Evolutionary conservation across 2,113 vertebrate species (phyloP).

Genomic region (Triplophysa tibetana): DNA sequence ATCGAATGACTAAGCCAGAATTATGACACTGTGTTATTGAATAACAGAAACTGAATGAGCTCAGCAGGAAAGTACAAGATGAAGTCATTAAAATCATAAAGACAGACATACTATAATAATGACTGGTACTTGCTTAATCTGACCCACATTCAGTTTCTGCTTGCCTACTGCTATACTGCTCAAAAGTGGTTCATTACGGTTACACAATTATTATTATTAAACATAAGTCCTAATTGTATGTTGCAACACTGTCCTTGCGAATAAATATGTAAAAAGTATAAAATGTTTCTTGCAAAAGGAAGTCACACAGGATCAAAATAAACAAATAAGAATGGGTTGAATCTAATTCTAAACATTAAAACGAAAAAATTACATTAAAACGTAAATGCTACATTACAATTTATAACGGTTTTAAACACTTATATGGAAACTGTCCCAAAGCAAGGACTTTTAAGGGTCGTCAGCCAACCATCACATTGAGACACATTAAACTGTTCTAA

Average conservation of each 20-base stretch:
- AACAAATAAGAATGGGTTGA: not conserved
- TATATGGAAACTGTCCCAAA: too few relatives aligned
- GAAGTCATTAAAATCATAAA: conserved; percentile 9
- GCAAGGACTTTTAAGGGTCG: too few relatives aligned
- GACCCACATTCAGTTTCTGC: not conserved
- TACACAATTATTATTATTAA: not conserved
- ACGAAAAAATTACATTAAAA: too few relatives aligned
- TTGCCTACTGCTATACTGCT: not conserved
- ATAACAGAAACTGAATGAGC: conserved; percentile 16
- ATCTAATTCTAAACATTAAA: too few relatives aligned
- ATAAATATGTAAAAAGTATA: not conserved
- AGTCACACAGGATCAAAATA: not conserved
- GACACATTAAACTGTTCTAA: conserved; percentile 31
- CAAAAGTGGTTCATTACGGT: not conserved
- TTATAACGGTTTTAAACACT: too few relatives aligned
- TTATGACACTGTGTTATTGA: not conserved
- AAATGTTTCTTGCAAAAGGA: not conserved
- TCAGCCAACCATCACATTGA: too few relatives aligned
- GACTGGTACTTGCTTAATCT: not conserved
- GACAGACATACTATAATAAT: conserved; percentile 1
- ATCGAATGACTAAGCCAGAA: not conserved
- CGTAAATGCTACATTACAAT: too few relatives aligned
- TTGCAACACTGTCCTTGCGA: not conserved
- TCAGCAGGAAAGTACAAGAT: conserved; percentile 31
- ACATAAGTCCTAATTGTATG: not conserved